Evolutionary conservation across 2,888 invertebrate genomes (phyloP).

Genomic region (Thereva unica): DNA sequence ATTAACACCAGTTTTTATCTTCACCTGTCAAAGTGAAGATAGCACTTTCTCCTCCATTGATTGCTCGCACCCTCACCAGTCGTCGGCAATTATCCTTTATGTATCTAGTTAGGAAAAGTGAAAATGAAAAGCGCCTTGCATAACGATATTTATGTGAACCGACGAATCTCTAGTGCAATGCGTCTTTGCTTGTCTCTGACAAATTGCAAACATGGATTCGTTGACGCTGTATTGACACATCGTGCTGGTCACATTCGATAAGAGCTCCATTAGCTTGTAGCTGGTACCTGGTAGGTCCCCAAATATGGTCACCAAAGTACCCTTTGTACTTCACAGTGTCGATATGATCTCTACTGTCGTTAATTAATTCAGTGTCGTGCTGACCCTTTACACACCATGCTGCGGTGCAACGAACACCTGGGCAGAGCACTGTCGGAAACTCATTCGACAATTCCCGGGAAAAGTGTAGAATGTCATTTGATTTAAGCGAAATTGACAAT

Average conservation of each 20-base stretch:
- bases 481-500: too few relatives aligned
- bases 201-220: slow-evolving; percentile 29
- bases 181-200: slow-evolving; percentile 21
- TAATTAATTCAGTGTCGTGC: slow-evolving; percentile 34
- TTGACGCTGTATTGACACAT: slow-evolving; percentile 28
- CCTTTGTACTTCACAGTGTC: slow-evolving; percentile 23
- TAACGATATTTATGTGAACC: slow-evolving; percentile 10
- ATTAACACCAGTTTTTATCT: too few relatives aligned
- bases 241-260: slow-evolving; percentile 34
- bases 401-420: slow-evolving; percentile 19
- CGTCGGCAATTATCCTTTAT: too few relatives aligned
- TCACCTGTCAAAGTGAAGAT: too few relatives aligned
- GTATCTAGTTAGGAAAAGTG: slow-evolving; percentile 6
- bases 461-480: slow-evolving; percentile 21
- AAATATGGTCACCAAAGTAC: slow-evolving; percentile 31
- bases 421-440: slow-evolving; percentile 21
- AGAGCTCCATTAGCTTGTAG: slow-evolving; percentile 18
- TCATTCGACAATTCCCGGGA: slow-evolving; percentile 4
- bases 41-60: too few relatives aligned
- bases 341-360: slow-evolving; percentile 23
- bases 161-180: background rate
- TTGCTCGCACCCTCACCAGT: too few relatives aligned
- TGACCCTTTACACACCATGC: slow-evolving; percentile 32
- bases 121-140: background rate
- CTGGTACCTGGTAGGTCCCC: slow-evolving; percentile 16